Evolutionary conservation across 2,797 vertebrate species (phyloP).

Genomic region (Lagocephalus sceleratus): DNA sequence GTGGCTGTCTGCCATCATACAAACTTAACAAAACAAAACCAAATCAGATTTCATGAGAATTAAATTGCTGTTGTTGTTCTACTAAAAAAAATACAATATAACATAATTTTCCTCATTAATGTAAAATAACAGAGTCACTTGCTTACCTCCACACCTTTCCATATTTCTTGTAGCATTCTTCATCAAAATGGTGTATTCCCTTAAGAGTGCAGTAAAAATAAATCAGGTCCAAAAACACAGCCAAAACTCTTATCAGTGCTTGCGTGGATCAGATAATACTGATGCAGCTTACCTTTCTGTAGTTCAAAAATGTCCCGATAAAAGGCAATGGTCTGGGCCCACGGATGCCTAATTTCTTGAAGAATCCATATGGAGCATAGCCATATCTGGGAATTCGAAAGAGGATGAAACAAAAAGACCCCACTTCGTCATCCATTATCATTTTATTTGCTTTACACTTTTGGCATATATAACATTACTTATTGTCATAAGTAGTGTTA

Average conservation of each 20-base stretch:
- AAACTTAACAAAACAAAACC: conserved; percentile 46
- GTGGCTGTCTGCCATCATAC: conserved; percentile 75
- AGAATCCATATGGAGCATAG: conserved; percentile 58
- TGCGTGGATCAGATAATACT: neutral
- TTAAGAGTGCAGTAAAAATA: conserved; percentile 19
- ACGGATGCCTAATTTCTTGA: conserved; percentile 51
- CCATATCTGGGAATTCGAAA: conserved; percentile 52
- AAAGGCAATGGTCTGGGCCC: conserved; percentile 60
- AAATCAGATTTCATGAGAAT: no score
- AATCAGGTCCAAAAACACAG: neutral
- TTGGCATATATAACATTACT: no score
- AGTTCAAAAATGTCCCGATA: conserved; percentile 58
- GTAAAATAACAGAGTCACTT: no score
- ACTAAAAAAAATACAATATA: no score
- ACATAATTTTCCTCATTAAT: no score
- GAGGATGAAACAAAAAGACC: neutral
- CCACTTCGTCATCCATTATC: no score
- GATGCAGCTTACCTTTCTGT: conserved; percentile 44
- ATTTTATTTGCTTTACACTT: no score
- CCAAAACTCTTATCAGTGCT: neutral
- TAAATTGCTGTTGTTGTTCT: no score
- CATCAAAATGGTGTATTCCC: conserved; percentile 64
- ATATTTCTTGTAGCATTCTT: conserved; percentile 64
- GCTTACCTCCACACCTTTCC: conserved; percentile 26
- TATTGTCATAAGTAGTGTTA: no score